Evolutionary conservation across 2,797 vertebrate species (phyloP), one percentile per base, ranked within the genome.

Genomic region (Sebastes taczanowskii): DNA sequence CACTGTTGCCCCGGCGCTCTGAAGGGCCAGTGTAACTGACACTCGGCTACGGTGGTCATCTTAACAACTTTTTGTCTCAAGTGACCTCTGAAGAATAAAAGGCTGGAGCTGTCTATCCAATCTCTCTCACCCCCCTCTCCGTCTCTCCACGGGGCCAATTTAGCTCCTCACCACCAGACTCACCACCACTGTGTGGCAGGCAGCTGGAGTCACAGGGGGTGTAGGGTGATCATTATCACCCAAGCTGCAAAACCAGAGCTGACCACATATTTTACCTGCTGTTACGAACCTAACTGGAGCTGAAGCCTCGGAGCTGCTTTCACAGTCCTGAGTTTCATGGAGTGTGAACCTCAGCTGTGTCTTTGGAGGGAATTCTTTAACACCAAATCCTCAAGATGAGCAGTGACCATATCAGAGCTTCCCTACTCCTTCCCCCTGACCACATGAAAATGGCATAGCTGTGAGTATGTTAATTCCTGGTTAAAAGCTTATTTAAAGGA

Each of bases 131-230:
- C 63, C 27, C 61, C 8, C n/a, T 34, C 56, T 32, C 59, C 1
- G 6, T 38, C 77, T 68, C 77, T 86, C 89, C 69, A 11, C 22
- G 87, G 90, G 89, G 78, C 88, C 86, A 92, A 91, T 91, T 90
- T 91, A 87, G 71, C 82, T 82, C 65, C 74, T 78, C 71, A 58
- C 59, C 76, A 58, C 52, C 34, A 11, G 52, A 67, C 70, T 65
- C 49, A 22, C 60, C 35, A 63, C 49, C 58, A 56, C 69, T 64
- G 79, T 83, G 75, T 77, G 60, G 68, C 58, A 42, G 69, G 72
- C 85, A 61, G 79, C 71, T 65, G 85, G 80, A 83, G 74, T 69
- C 60, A 0, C 35, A 25, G 34, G 68, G 29, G 25, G 52, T 55
- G 49, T 27, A 61, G 42, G 63, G 71, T 66, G 62, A 87, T 89